Base-by-base conservation (phyloP, 2,797 vertebrate species). In the Neoniphon sammara region DNA sequence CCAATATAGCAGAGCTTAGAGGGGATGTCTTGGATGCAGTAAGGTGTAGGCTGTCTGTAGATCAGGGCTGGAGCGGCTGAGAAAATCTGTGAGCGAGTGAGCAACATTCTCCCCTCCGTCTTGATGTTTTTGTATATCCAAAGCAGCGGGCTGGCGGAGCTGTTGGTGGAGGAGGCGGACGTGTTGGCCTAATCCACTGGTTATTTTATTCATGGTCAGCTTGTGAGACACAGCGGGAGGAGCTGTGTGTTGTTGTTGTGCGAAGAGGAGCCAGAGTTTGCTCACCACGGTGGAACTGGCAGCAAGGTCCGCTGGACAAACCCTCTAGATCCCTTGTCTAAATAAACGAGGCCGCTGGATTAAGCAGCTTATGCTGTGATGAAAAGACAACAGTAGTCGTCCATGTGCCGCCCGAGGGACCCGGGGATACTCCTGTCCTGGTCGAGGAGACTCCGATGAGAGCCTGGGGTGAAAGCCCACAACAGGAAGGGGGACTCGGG, bases 341-440 rank as follows among this genome's bases (percentile, higher is more conserved):
- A 92, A 91, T 91, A 92, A 92, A 92, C 81, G 27, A 85, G 88
- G 85, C 80, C 1, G 11, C 75, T 20, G 85, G 91, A 92, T 94
- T 90, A 92, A 78, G 44, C 62, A 75, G 89, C 77, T 93, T 89
- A 90, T 63, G 49, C 79, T 56, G 85, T 92, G 88, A 94, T 92
- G 92, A 93, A 94, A 94, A 93, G 90, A 92, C 91, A 94, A 94
- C 91, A 94, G 87, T 49, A 70, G 83, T 71, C 69, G 53, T 80
- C 80, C 79, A 75, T 81, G 71, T 46, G 11, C 72, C 75, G 82
- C 84, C 85, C 73, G 6, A 3, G 75, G 81, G 84, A 84, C 78
- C 56, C 57, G 61, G 70, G 68, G 75, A 75, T 57, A 73, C 73
- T 73, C 78, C 68, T 66, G 75, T 73, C 78, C 68, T 66, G 75